Evolutionary conservation across 2,888 invertebrate species (phyloP).

Genomic region (Andrena marginata): DNA sequence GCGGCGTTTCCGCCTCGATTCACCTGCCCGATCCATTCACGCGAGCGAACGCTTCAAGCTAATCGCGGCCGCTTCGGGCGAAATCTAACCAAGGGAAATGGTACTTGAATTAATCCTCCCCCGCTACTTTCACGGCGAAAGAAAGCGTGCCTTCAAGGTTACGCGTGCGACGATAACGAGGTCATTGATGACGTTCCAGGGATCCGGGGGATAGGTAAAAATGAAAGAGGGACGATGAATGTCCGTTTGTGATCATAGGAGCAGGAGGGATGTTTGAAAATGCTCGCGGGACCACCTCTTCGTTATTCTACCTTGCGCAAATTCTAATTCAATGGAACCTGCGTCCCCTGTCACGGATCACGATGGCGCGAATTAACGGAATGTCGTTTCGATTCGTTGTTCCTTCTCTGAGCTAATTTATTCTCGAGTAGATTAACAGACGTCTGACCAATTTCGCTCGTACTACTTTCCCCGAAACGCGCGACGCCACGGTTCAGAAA

Average conservation of each 20-base stretch:
- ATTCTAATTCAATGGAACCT: neutral
- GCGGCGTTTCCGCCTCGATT: neutral
- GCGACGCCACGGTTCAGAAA: no score
- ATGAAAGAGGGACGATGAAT: neutral
- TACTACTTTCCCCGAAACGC: no score
- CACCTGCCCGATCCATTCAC: neutral
- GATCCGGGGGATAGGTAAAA: conserved; percentile 12
- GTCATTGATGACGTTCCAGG: conserved; percentile 39
- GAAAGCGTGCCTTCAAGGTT: conserved; percentile 19
- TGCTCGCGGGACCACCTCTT: neutral
- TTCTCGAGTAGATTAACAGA: no score
- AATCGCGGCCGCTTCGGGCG: neutral
- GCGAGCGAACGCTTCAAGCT: neutral
- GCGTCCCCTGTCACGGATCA: no score
- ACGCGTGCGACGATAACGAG: conserved; percentile 31
- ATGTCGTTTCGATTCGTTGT: no score
- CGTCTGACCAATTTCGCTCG: no score
- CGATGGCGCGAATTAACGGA: no score
- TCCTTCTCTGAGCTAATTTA: no score
- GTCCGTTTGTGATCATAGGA: neutral
- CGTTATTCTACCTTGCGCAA: neutral
- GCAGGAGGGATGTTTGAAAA: neutral
- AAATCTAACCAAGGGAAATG: conserved; percentile 3
- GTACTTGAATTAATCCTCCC: neutral
- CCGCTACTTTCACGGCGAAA: neutral